phyloP scores from a whole-genome alignment of 2,797 vertebrate genomes.

The Triplophysa bombifrons region DNA sequence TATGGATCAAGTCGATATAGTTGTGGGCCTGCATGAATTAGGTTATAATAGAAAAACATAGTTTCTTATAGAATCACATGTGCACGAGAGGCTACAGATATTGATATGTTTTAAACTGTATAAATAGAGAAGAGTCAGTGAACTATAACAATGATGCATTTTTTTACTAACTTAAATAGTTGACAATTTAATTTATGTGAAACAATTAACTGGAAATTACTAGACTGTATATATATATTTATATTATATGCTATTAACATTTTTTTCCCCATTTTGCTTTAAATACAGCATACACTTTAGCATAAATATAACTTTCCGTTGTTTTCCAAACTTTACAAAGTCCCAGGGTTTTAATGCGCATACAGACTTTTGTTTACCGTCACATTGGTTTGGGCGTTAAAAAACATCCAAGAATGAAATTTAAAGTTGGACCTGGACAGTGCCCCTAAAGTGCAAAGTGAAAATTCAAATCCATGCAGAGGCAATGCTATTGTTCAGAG shows the following conservation, averaged over 20 bases:
- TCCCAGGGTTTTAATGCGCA: neutral
- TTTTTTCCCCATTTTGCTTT: no score
- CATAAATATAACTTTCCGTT: neutral
- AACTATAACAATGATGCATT: no score
- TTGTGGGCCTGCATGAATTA: constrained; percentile 14
- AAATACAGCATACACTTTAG: no score
- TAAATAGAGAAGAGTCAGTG: no score
- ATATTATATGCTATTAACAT: no score
- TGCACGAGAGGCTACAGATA: neutral
- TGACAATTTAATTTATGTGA: no score
- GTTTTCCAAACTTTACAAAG: neutral
- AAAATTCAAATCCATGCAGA: constrained; percentile 22
- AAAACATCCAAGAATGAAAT: constrained; percentile 7
- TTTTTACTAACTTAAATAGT: no score
- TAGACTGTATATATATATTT: no score
- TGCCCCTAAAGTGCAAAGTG: constrained; percentile 11
- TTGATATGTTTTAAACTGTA: neutral
- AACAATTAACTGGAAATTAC: no score
- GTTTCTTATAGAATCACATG: neutral
- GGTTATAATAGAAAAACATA: neutral
- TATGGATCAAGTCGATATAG: neutral
- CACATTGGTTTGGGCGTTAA: neutral
- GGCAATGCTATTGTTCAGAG: constrained; percentile 33
- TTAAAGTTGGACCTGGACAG: constrained; percentile 29
- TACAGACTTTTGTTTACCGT: neutral